Evolutionary conservation across 2,888 invertebrate species (phyloP).

Genomic region (Drosophila mimetica): DNA sequence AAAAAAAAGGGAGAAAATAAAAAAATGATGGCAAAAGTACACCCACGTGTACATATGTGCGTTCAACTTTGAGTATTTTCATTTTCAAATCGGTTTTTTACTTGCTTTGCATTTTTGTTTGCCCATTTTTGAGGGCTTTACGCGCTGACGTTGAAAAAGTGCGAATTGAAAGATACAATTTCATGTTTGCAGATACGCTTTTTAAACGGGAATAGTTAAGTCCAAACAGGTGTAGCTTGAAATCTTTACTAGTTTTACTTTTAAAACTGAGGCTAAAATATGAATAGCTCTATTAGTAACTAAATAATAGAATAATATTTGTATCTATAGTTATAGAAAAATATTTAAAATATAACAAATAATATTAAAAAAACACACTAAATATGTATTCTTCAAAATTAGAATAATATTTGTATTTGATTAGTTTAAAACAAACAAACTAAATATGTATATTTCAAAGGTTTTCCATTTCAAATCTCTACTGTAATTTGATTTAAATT

Average conservation of each 20-base stretch:
- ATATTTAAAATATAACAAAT: not conserved
- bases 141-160: constrained; percentile 2
- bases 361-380: too few species aligned
- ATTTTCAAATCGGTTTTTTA: constrained; percentile 18
- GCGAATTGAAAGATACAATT: not conserved
- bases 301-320: too few species aligned
- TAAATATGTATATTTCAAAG: not conserved
- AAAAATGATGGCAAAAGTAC: constrained; percentile 20
- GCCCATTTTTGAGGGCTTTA: not conserved
- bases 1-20: constrained; percentile 21
- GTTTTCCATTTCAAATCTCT: not conserved
- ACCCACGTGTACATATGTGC: constrained; percentile 2
- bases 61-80: constrained; percentile 29
- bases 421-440: not conserved
- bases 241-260: too few species aligned
- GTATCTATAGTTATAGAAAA: too few species aligned
- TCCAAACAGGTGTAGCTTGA: too few species aligned
- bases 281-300: too few species aligned
- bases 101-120: not conserved
- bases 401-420: too few species aligned
- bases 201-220: not conserved
- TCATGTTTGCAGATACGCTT: not conserved
- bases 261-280: too few species aligned
- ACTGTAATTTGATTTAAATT: not conserved
- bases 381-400: too few species aligned